Conservation (phyloP, 2,888 invertebrate genomes). For the Psylliodes chrysocephalus region DNA sequence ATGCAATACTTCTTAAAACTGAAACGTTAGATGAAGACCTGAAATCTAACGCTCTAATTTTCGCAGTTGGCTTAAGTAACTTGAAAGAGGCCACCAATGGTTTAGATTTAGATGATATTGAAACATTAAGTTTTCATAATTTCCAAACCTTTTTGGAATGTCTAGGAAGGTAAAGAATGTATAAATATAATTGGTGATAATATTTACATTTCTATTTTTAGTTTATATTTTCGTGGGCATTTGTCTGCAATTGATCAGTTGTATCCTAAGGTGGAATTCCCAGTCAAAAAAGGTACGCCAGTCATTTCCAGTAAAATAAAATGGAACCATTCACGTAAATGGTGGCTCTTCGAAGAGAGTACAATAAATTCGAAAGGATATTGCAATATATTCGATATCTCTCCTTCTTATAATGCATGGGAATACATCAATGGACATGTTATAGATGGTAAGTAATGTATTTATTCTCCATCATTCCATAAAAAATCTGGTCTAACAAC, state of each 20-base stretch:
- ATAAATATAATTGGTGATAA: not conserved
- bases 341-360: slow-evolving; percentile 68
- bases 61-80: not conserved
- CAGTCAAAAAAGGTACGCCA: slow-evolving; percentile 75
- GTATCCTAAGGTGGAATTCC: slow-evolving; percentile 80
- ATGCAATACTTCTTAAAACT: slow-evolving; percentile 62
- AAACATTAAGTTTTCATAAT: not conserved
- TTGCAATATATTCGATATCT: slow-evolving; percentile 15
- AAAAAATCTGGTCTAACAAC: too few species aligned
- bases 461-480: too few species aligned
- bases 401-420: slow-evolving; percentile 66
- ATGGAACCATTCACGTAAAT: slow-evolving; percentile 84
- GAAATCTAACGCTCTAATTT: not conserved
- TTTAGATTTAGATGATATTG: not conserved
- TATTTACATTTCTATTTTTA: slow-evolving; percentile 56
- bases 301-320: slow-evolving; percentile 76
- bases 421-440: slow-evolving; percentile 83
- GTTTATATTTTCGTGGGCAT: slow-evolving; percentile 81
- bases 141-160: not conserved
- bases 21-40: not conserved
- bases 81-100: not conserved
- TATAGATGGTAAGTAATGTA: slow-evolving; percentile 70
- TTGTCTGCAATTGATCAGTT: slow-evolving; percentile 79
- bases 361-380: not conserved
- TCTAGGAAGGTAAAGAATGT: slow-evolving; percentile 34